Percentiles rank a stretch among this genome's conserved stretches.
Evolutionary conservation across 2,888 invertebrate genomes (phyloP).

Genomic region (Hoplodrina ambigua): DNA sequence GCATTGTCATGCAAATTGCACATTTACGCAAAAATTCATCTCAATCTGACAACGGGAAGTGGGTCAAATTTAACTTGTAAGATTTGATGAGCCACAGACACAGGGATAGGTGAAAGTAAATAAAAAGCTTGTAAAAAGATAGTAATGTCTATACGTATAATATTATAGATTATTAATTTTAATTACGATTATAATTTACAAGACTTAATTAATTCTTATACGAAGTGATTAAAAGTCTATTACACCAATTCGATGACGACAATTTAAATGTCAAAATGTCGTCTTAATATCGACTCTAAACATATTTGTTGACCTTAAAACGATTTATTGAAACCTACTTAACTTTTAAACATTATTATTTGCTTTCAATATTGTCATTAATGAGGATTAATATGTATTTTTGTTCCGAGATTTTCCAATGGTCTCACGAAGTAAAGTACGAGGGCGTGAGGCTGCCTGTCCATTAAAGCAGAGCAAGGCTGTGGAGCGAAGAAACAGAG

Average conservation of each 20-base stretch:
- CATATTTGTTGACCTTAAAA: slow-evolving; percentile 31
- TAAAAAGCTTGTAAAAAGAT: no score
- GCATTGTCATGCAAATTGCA: no score
- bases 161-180: slow-evolving; percentile 14
- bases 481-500: no score
- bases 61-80: no score
- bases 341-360: slow-evolving; percentile 6
- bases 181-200: slow-evolving; percentile 49
- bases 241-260: slow-evolving; percentile 28
- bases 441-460: background rate
- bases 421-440: slow-evolving; percentile 1
- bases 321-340: slow-evolving; percentile 8
- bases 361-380: slow-evolving; percentile 35
- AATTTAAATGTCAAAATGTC: background rate
- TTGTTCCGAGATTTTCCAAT: slow-evolving; percentile 9
- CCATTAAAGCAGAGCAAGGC: no score
- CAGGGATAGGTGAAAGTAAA: no score
- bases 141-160: slow-evolving; percentile 24
- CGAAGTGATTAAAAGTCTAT: slow-evolving; percentile 23
- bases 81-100: no score
- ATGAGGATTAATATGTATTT: background rate
- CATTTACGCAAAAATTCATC: no score
- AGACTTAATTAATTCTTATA: slow-evolving; percentile 33
- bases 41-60: no score
- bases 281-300: slow-evolving; percentile 25